Conservation (phyloP, 2,113 vertebrate genomes). For the Anolis sagrei region DNA sequence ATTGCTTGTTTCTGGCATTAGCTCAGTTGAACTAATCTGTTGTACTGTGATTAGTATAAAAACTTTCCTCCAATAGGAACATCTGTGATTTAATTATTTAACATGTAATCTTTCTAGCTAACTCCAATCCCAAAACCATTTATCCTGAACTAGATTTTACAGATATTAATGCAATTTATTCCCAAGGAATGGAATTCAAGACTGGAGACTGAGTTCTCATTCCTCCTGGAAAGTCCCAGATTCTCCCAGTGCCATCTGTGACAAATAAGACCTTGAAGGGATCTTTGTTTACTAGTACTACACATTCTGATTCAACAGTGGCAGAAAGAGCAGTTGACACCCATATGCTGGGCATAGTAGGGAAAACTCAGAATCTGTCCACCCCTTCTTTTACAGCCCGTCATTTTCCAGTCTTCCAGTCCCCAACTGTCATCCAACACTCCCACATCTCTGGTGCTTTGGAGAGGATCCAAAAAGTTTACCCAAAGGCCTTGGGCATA, state of each 20-base stretch:
- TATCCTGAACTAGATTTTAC: not conserved
- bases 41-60: no score
- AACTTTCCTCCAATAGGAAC: no score
- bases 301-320: conserved; percentile 22
- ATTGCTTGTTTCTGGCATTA: no score
- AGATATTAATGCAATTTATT: not conserved
- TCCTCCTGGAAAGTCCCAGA: not conserved
- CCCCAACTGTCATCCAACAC: not conserved
- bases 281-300: not conserved
- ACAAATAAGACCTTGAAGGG: not conserved
- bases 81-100: not conserved
- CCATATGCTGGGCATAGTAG: not conserved
- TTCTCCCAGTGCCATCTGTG: not conserved
- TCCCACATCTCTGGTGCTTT: not conserved
- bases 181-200: not conserved
- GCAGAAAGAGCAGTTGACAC: conserved; percentile 5
- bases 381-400: not conserved
- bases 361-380: not conserved
- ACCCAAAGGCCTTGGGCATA: not conserved
- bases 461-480: not conserved
- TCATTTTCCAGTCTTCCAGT: not conserved
- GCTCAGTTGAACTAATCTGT: no score
- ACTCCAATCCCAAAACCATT: no score
- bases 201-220: not conserved
- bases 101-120: no score